Base-by-base conservation (phyloP, 2,113 vertebrate species). In the Cichladusa arquata region DNA sequence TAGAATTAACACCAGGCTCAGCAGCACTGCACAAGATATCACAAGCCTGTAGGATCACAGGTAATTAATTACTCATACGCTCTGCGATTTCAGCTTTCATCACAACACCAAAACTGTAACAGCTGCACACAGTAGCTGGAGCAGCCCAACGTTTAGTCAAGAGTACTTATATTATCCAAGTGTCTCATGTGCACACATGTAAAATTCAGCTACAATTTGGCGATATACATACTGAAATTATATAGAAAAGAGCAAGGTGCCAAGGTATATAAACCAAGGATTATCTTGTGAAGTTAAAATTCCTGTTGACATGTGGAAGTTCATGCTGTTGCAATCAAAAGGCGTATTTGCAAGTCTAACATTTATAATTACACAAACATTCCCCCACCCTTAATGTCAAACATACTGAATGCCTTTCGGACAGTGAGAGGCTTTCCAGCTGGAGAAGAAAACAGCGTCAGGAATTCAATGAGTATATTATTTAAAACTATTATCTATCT, bases 341-440 rank as follows among this genome's bases (percentile, higher is more conserved):
- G 95, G 94, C 60, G 2, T 96, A 95, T 94, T 95, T 97, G 85
- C 85, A 91, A 97, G 66, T 77, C 78, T 93, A 94, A 95, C 94
- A 91, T 94, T 96, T 90, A 94, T 91, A 94, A 94, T 95, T 92
- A 91, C 85, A 95, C 89, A 97, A 97, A 96, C 87, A 96, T 95
- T 97, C 93, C 87, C 93, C 94, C 93, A 93, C 95, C 95, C 96
- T 80, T 82, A 85, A 95, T 82, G 91, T 91, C 94, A 97, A 97
- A 95, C 58, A 94, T 10, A 44, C 74, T 40, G 58, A 95, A 95
- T 95, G 90, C 90, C 93, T 95, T 95, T 88, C 76, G 1, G 9
- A 84, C 81, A 91, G 74, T 36, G 45, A 95, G 94, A 97, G 61
- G 86, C 81, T 79, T 91, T 95, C 87, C 95, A 96, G 89, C 94